Conservation (phyloP, 2,797 vertebrate genomes). For the Buceros bicornis region DNA sequence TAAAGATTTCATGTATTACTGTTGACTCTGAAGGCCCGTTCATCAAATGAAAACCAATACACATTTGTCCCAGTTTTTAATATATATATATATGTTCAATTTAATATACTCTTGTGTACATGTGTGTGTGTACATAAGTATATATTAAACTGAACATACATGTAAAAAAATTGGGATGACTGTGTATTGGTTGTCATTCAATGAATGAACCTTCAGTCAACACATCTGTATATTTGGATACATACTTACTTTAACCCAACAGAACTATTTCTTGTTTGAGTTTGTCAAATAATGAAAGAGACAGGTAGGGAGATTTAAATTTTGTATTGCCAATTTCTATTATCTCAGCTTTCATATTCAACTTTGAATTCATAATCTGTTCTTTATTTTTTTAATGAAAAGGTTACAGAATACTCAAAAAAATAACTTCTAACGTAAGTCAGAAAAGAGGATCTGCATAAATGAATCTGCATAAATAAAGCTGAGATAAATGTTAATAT, state of each 20-base stretch:
- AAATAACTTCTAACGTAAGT: background rate
- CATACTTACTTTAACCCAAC: background rate
- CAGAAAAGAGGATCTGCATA: background rate
- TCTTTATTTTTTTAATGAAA: background rate
- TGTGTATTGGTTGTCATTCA: background rate
- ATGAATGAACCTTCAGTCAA: background rate
- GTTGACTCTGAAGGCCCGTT: background rate
- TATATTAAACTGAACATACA: background rate
- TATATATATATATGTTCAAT: background rate
- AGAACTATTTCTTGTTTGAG: background rate
- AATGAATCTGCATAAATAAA: background rate
- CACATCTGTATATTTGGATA: background rate
- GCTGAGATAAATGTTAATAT: background rate
- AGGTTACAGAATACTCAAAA: background rate
- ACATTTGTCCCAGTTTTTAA: background rate
- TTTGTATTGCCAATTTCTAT: background rate
- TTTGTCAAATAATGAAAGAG: background rate
- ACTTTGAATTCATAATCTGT: background rate
- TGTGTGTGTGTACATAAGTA: background rate
- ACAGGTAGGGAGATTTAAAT: background rate
- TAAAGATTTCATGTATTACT: background rate
- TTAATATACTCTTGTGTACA: background rate
- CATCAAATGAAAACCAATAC: background rate
- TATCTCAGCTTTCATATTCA: background rate
- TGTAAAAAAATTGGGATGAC: background rate